A percentile compares a stretch with the other conserved stretches of the same genome.
Evolutionary conservation across 2,888 invertebrate genomes (phyloP).

Genomic region (Tillus elongatus): DNA sequence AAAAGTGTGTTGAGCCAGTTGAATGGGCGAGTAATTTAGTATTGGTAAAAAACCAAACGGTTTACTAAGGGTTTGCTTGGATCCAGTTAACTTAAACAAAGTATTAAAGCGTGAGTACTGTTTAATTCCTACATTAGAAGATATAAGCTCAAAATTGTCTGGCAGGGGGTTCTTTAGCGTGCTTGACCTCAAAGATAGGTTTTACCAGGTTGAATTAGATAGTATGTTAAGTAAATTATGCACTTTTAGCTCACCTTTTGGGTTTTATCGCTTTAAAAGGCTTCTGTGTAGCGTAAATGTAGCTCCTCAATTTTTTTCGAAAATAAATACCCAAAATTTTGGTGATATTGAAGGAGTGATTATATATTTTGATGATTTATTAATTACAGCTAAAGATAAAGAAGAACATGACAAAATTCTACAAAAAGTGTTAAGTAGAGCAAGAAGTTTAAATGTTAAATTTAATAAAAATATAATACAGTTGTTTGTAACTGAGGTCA

Average conservation of each 20-base stretch:
- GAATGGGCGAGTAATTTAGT: slow-evolving; percentile 4
- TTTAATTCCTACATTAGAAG: slow-evolving; percentile 11
- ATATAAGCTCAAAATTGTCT: slow-evolving; percentile 8
- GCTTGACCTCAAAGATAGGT: slow-evolving; percentile 16
- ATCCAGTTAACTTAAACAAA: not conserved
- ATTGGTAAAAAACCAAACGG: not conserved
- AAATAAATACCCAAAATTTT: slow-evolving; percentile 7
- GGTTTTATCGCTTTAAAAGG: slow-evolving; percentile 13
- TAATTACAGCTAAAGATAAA: slow-evolving; percentile 14
- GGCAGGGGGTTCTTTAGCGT: slow-evolving; percentile 12
- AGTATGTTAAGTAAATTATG: slow-evolving; percentile 11
- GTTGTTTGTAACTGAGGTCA: slow-evolving; percentile 22
- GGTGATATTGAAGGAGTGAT: slow-evolving; percentile 11
- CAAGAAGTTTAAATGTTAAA: slow-evolving; percentile 23
- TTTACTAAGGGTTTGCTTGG: not conserved
- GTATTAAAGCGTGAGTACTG: not conserved
- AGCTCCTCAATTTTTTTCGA: slow-evolving; percentile 13
- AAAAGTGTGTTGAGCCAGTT: not conserved
- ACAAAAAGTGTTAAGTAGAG: slow-evolving; percentile 10
- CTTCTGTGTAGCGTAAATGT: slow-evolving; percentile 15
- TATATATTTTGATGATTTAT: slow-evolving; percentile 21
- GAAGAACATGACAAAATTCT: slow-evolving; percentile 12
- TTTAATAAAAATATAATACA: slow-evolving; percentile 28
- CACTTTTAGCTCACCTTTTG: slow-evolving; percentile 14
- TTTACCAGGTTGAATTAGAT: slow-evolving; percentile 15